Conservation (phyloP, 1,140 invertebrate species). For the Hestina assimilis region DNA sequence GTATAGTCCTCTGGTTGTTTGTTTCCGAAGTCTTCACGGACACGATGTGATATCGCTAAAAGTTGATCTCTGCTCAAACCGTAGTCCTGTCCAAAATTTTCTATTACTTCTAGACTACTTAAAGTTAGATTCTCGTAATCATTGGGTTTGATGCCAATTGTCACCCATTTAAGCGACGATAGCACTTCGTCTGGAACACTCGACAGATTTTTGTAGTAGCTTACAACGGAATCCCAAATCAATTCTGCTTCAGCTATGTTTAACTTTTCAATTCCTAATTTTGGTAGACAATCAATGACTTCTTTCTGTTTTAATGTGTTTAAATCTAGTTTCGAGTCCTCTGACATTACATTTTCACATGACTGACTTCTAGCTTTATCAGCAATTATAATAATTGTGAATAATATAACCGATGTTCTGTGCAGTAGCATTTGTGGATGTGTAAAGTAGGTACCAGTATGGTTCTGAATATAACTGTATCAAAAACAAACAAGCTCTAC, state of each 20-base stretch:
- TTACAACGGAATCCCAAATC: conserved; percentile 58
- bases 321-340: conserved; percentile 32
- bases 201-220: conserved; percentile 41
- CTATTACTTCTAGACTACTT: conserved; percentile 69
- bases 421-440: no score
- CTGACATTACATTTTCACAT: conserved; percentile 46
- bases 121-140: conserved; percentile 74
- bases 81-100: conserved; percentile 73
- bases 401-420: neutral
- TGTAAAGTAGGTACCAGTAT: no score
- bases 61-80: conserved; percentile 60
- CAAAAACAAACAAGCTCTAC: no score
- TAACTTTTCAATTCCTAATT: conserved; percentile 51
- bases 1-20: conserved; percentile 77
- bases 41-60: conserved; percentile 60
- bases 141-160: conserved; percentile 54
- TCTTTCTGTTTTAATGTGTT: conserved; percentile 45
- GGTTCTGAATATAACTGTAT: no score
- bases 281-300: conserved; percentile 49
- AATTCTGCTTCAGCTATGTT: conserved; percentile 41
- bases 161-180: conserved; percentile 68
- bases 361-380: conserved; percentile 4
- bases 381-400: neutral
- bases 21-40: conserved; percentile 70
- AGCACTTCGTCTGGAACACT: conserved; percentile 70